phyloP scores from a whole-genome alignment of 2,888 invertebrate genomes.

The Leistus spinibarbis region DNA sequence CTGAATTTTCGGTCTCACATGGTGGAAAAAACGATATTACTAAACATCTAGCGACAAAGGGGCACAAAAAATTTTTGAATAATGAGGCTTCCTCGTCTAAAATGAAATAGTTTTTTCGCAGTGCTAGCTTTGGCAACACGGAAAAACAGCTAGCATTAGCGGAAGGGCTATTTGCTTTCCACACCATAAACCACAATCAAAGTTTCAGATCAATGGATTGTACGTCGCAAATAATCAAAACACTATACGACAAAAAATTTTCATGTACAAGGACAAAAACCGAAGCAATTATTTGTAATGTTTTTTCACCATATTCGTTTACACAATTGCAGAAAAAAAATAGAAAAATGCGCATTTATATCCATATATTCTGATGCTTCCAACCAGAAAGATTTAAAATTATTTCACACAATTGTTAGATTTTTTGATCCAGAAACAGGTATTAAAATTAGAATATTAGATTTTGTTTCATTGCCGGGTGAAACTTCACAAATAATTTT shows the following conservation, averaged over 20 bases:
- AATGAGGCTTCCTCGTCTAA: slow-evolving; percentile 26
- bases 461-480: too few species aligned
- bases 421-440: too few species aligned
- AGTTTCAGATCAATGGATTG: slow-evolving; percentile 45
- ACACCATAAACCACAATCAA: slow-evolving; percentile 45
- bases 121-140: slow-evolving; percentile 34
- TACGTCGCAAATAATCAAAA: slow-evolving; percentile 41
- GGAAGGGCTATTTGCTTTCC: slow-evolving; percentile 45
- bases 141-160: slow-evolving; percentile 43
- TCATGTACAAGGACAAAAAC: slow-evolving; percentile 41
- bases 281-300: too few species aligned
- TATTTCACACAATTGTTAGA: too few species aligned
- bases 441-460: too few species aligned
- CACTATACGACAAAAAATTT: slow-evolving; percentile 42
- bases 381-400: too few species aligned
- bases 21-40: slow-evolving; percentile 38
- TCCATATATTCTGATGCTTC: too few species aligned
- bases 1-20: slow-evolving; percentile 28
- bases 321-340: too few species aligned
- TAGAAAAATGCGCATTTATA: too few species aligned
- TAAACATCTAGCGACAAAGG: slow-evolving; percentile 33
- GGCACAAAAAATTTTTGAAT: slow-evolving; percentile 22
- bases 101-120: slow-evolving; percentile 33
- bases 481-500: too few species aligned
- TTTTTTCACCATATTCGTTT: too few species aligned